Evolutionary conservation across 2,888 invertebrate genomes (phyloP), one percentile per base, ranked within the genome.

Genomic region (Leistus spinibarbis): DNA sequence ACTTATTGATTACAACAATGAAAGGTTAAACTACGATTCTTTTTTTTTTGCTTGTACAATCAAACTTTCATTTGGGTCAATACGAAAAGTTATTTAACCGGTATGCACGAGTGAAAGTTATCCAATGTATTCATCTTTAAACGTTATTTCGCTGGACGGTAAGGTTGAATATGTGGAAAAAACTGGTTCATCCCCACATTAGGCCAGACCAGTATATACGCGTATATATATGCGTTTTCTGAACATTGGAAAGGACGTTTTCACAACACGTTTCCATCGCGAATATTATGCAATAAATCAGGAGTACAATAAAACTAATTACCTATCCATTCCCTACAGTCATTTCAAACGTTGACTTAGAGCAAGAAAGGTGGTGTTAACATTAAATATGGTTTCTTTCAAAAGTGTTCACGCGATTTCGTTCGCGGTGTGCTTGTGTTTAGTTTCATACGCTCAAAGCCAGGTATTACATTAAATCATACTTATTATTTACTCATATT

Each of bases 211-310:
- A 16, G 60, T 60, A 10, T 13, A 60, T 16, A 56, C 16, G 20
- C 60, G n/a, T 60, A 57, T 16, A 60, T 60, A 60, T 20, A 23
- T 66, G 19, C 66, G 17, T 53, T 17, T 60, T 73, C 60, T 67
- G 60, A 66, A 57, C 67, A 40, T 60, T 67, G 9, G 73, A 73
- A 73, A 67, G 73, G 66, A 66, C 62, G 65, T 67, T 73, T 72
- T 66, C 72, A 65, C 72, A 72, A 72, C 24, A 40, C 10, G 57
- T 56, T 69, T 62, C 64, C 54, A 22, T 54, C 62, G 54, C 67
- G 53, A 60, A 66, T 72, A 73, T 73, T 73, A 73, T 73, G 73
- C 67, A 73, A 73, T 73, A 73, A 73, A 60, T 66, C 67, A 73
- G 23, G 66, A 62, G 66, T 67, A 73, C 63, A 71, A 73, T 73